Evolutionary conservation across 1,140 invertebrate genomes (phyloP).

Genomic region (Drosophila nasuta): DNA sequence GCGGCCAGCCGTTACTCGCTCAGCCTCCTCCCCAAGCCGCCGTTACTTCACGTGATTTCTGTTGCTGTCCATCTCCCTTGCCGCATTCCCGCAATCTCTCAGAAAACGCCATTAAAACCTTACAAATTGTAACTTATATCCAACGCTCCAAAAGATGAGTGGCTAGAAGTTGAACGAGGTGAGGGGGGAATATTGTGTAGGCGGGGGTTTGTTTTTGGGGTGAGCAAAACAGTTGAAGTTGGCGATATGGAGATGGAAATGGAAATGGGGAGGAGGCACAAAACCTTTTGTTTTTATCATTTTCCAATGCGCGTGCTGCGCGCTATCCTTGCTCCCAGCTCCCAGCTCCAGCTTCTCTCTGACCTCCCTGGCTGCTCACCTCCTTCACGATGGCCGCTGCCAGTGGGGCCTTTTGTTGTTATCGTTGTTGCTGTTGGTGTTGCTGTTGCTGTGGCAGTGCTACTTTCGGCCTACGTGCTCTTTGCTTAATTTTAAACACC

Average conservation of each 20-base stretch:
- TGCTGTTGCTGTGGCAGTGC: conserved; percentile 49
- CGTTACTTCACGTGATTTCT: conserved; percentile 29
- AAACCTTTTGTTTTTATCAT: conserved; percentile 79
- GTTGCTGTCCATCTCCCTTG: neutral
- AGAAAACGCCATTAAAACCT: conserved; percentile 69
- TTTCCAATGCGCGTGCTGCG: conserved; percentile 69
- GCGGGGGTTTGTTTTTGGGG: conserved; percentile 3
- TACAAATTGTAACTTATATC: conserved; percentile 77
- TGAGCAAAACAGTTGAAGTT: conserved; percentile 5
- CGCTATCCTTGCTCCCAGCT: conserved; percentile 12
- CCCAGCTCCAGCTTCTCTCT: neutral
- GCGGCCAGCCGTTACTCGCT: conserved; percentile 7
- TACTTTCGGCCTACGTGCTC: conserved; percentile 78
- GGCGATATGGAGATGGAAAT: neutral
- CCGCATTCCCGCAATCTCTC: conserved; percentile 4
- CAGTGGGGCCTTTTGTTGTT: conserved; percentile 12
- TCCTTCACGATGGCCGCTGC: conserved; percentile 64
- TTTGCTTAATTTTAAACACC: conserved; percentile 83
- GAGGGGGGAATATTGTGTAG: neutral
- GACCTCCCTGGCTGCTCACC: conserved; percentile 46
- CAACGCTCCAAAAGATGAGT: conserved; percentile 55
- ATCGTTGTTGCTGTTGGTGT: conserved; percentile 43
- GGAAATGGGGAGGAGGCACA: neutral
- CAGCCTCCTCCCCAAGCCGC: neutral
- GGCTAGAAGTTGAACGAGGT: conserved; percentile 24